phyloP scores from a whole-genome alignment of 2,888 invertebrate species.

The Netelia melanura region DNA sequence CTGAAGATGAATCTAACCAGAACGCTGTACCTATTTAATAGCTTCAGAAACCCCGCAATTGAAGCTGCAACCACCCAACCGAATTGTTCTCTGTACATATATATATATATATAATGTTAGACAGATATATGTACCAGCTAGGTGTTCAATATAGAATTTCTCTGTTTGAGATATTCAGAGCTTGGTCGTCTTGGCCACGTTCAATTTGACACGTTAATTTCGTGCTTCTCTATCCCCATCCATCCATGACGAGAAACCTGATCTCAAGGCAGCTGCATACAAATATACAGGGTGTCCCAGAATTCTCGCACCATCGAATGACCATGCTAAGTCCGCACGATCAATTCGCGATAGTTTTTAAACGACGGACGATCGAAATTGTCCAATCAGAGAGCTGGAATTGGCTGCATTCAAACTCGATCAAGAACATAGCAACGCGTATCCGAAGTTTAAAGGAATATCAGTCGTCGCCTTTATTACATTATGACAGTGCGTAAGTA shows the following conservation, averaged over 20 bases:
- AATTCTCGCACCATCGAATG: too few relatives aligned
- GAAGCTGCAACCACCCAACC: constrained; percentile 54
- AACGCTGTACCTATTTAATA: constrained; percentile 59
- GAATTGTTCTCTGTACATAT: constrained; percentile 29
- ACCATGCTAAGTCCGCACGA: too few relatives aligned
- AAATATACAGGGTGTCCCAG: too few relatives aligned
- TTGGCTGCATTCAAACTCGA: too few relatives aligned
- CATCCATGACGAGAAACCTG: constrained; percentile 44
- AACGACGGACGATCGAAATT: too few relatives aligned
- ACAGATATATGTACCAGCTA: constrained; percentile 30
- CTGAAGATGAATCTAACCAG: constrained; percentile 20
- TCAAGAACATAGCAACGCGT: too few relatives aligned
- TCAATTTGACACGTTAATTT: constrained; percentile 64
- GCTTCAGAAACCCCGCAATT: constrained; percentile 65
- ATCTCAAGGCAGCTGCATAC: constrained; percentile 22
- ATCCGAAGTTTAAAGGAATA: too few relatives aligned
- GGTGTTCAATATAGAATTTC: constrained; percentile 51
- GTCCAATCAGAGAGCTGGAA: too few relatives aligned
- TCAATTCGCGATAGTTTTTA: too few relatives aligned
- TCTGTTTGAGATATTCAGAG: constrained; percentile 61
- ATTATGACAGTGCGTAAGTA: too few relatives aligned
- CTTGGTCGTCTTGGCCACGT: constrained; percentile 59
- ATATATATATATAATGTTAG: constrained; percentile 8
- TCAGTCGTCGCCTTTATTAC: too few relatives aligned
- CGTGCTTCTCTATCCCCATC: constrained; percentile 37